Base-by-base conservation (phyloP, 2,888 invertebrate species). In the Parochlus steinenii region DNA sequence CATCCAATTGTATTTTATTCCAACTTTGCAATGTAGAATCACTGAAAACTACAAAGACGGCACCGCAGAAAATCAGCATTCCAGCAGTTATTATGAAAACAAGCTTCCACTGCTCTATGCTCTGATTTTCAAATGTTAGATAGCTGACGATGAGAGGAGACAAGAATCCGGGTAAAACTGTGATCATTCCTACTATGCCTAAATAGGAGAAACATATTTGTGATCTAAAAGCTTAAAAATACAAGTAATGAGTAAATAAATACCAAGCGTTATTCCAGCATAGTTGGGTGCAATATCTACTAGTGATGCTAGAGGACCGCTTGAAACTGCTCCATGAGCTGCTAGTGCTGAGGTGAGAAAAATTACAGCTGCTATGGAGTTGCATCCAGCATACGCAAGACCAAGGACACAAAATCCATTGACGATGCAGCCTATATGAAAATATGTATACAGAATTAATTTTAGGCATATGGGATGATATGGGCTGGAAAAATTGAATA, bases 261-360 rank as follows among this genome's bases (percentile, higher is more conserved):
- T 58, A 0, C 74, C 74, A 31, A 74, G 55, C 3, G 69, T 56
- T 18, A 75, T 59, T 41, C 68, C 69, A 50, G 55, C 50, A 55
- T 59, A 53, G 50, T 73, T 74, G 1, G 73, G 73, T 38, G 74
- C 68, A 31, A 77, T 61, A 45, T 78, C 77, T 6, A 78, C 73
- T 38, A 74, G 63, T 33, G 65, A 69, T 3, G 76, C 69, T 22
- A 75, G 53, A 2, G 72, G 69, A 1, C 76, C 75, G 0, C 74
- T 68, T 1, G 74, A 71, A 3, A 72, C 67, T 1, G 74, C 70
- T 1, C 78, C 78, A 47, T 72, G 71, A 4, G 69, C 57, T 26
- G 68, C 67, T 2, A 69, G 67, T 0, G 75, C 72, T n/a, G 65
- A 42, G 23, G 70, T 67, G 41, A 77, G 55, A 42, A 72, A 65